Evolutionary conservation across 2,888 invertebrate species (phyloP).

Genomic region (Iphiclides podalirius): DNA sequence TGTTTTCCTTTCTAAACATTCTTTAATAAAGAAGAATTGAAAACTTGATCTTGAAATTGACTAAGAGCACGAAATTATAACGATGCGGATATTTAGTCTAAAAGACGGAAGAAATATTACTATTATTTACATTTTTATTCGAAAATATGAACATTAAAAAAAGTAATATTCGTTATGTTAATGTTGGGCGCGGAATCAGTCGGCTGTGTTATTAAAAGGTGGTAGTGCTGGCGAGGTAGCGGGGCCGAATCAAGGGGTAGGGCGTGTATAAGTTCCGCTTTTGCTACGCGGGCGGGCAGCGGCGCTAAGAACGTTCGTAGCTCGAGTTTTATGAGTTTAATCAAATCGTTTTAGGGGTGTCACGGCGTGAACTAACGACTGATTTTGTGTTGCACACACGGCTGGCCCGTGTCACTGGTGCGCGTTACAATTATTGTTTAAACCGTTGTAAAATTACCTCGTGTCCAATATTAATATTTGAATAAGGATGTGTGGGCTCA

Average conservation of each 20-base stretch:
- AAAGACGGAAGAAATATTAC: too few species aligned
- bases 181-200: constrained; percentile 64
- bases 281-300: constrained; percentile 40
- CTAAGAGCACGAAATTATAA: not conserved
- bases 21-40: too few species aligned
- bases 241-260: constrained; percentile 50
- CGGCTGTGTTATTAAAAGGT: constrained; percentile 75
- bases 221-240: constrained; percentile 45
- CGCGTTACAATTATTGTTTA: constrained; percentile 18
- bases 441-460: constrained; percentile 48
- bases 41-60: too few species aligned
- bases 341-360: constrained; percentile 71
- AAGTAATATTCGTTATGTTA: constrained; percentile 63
- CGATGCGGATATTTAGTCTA: not conserved
- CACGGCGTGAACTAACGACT: constrained; percentile 59
- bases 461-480: too few species aligned
- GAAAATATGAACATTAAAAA: constrained; percentile 34
- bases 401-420: constrained; percentile 44
- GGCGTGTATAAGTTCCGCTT: constrained; percentile 56
- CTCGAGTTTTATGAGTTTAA: constrained; percentile 73
- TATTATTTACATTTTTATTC: not conserved
- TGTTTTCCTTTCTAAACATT: too few species aligned
- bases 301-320: constrained; percentile 38
- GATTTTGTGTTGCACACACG: constrained; percentile 62
- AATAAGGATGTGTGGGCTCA: too few species aligned